phyloP scores from a whole-genome alignment of 2,113 vertebrate genomes.

The Varanus salvator region DNA sequence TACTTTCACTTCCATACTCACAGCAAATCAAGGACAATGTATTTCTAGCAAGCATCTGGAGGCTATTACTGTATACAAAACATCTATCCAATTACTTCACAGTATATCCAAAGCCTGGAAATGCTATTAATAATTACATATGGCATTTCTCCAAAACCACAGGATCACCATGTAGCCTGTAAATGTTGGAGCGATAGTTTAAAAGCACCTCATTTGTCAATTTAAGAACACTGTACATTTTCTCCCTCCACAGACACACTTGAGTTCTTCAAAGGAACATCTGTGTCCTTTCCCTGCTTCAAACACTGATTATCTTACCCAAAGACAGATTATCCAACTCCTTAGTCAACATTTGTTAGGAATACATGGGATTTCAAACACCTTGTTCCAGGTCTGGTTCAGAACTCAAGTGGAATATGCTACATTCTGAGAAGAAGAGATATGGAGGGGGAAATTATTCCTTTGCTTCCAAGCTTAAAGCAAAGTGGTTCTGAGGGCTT shows the following conservation, averaged over 20 bases:
- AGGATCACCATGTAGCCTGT: conserved; percentile 32
- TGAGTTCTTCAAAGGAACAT: conserved; percentile 51
- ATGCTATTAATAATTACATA: conserved; percentile 63
- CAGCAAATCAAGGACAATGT: conserved; percentile 8
- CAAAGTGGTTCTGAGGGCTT: neutral
- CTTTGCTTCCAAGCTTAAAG: neutral
- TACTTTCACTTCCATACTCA: conserved; percentile 43
- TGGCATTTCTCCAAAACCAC: conserved; percentile 55
- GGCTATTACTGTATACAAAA: conserved; percentile 42
- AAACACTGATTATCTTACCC: conserved; percentile 11
- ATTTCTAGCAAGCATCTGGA: conserved; percentile 67
- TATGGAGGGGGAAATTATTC: neutral
- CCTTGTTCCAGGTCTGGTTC: neutral
- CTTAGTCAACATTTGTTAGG: conserved; percentile 32
- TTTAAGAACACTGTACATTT: conserved; percentile 3
- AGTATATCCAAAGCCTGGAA: conserved; percentile 50
- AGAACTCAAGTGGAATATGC: neutral
- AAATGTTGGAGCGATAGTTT: conserved; percentile 48
- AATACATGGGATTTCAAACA: neutral
- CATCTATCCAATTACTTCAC: conserved; percentile 44
- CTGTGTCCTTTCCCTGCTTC: conserved; percentile 30
- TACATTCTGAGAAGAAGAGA: neutral
- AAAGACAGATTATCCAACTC: conserved; percentile 30
- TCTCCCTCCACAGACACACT: neutral
- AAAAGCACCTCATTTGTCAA: conserved; percentile 46